These are phyloP conservation scores for Phaedon cochleariae DNA, from an alignment of 2,888 invertebrate species.

Conservation along the genomic window DNA sequence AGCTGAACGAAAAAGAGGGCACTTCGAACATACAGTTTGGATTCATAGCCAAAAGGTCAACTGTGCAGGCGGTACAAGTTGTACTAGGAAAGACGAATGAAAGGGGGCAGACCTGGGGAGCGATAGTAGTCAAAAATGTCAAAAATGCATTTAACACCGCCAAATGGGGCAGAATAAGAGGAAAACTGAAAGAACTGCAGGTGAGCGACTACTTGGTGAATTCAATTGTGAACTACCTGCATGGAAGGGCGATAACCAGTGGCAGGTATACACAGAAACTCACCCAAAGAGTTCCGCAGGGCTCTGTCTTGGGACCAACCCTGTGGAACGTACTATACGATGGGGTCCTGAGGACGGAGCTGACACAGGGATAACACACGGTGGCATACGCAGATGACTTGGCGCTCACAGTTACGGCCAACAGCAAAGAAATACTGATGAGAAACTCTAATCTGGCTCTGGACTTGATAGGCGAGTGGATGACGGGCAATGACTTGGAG, in stretches of 20 bases:
- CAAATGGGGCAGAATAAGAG: neutral
- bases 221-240: neutral
- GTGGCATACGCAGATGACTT: neutral
- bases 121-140: constrained; percentile 12
- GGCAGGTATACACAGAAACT: neutral
- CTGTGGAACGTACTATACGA: neutral
- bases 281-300: neutral
- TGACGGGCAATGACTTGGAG: no score
- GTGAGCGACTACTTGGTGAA: neutral
- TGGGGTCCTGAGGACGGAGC: neutral
- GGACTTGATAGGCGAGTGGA: no score
- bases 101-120: no score
- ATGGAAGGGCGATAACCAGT: neutral
- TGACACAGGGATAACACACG: neutral
- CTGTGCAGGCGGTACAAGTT: constrained; percentile 16
- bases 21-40: constrained; percentile 21
- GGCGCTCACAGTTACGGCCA: neutral
- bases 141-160: no score
- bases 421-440: no score
- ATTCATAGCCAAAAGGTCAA: constrained; percentile 18
- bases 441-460: no score
- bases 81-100: constrained; percentile 7
- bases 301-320: neutral
- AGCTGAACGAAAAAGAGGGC: constrained; percentile 7
- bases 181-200: neutral